phyloP scores from a whole-genome alignment of 1,140 invertebrate genomes.

The Heliothis subflexa region DNA sequence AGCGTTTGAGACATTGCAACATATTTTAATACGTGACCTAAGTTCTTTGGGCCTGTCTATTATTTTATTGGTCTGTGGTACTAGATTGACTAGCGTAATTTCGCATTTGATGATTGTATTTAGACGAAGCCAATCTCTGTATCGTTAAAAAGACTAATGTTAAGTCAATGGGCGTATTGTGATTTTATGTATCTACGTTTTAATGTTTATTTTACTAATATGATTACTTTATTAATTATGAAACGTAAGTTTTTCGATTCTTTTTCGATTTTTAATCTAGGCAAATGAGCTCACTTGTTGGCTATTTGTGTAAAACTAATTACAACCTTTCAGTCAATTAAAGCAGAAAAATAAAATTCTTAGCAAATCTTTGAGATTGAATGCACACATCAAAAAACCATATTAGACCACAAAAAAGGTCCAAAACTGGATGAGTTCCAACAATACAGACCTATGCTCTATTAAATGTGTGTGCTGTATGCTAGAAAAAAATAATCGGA shows the following conservation, averaged over 20 bases:
- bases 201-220: neutral
- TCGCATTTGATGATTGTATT: slow-evolving; percentile 45
- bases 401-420: slow-evolving; percentile 57
- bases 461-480: slow-evolving; percentile 66
- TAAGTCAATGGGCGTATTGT: neutral
- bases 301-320: neutral
- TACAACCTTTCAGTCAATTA: no score
- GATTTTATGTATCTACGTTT: neutral
- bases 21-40: slow-evolving; percentile 41
- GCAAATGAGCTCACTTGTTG: no score
- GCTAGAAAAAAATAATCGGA: slow-evolving; percentile 70
- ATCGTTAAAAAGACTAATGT: slow-evolving; percentile 23
- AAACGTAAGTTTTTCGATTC: no score
- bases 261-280: no score
- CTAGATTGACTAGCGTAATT: slow-evolving; percentile 37
- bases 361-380: neutral
- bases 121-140: slow-evolving; percentile 13
- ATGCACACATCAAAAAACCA: slow-evolving; percentile 2
- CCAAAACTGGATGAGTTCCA: slow-evolving; percentile 68
- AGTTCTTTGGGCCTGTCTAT: slow-evolving; percentile 21
- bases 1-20: slow-evolving; percentile 57
- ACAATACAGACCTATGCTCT: slow-evolving; percentile 64
- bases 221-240: no score
- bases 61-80: slow-evolving; percentile 32
- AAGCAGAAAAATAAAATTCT: neutral